Evolutionary conservation across 2,797 vertebrate species (phyloP).

Genomic region (Enteromius treurensis): DNA sequence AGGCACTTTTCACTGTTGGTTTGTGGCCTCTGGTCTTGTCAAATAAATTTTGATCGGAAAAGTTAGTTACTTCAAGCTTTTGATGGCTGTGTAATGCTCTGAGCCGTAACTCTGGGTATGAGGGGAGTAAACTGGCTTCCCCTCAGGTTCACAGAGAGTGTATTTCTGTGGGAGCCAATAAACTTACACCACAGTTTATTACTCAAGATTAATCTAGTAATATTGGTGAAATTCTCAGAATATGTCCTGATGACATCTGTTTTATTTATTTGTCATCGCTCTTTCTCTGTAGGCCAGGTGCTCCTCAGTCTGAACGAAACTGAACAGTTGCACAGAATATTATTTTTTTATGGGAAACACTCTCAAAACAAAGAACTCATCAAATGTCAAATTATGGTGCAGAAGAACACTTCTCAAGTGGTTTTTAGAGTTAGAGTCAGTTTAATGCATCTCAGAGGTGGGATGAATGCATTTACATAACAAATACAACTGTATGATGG

Average conservation of each 20-base stretch:
- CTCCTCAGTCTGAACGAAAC: not conserved
- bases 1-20: slow-evolving; percentile 37
- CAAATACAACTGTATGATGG: not conserved
- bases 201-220: slow-evolving; percentile 55
- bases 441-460: not conserved
- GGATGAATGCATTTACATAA: not conserved
- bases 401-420: not conserved
- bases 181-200: slow-evolving; percentile 43
- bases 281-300: not conserved
- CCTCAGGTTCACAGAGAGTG: slow-evolving; percentile 33
- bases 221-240: slow-evolving; percentile 40
- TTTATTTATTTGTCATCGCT: slow-evolving; percentile 8
- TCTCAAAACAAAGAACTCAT: not conserved
- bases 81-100: slow-evolving; percentile 36
- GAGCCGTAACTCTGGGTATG: slow-evolving; percentile 28
- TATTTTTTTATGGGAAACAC: not conserved
- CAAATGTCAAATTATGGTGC: not conserved
- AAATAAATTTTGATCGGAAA: slow-evolving; percentile 36
- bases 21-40: slow-evolving; percentile 32
- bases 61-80: slow-evolving; percentile 11
- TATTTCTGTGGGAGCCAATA: slow-evolving; percentile 46
- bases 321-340: not conserved
- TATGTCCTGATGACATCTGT: slow-evolving; percentile 3
- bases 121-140: slow-evolving; percentile 4
- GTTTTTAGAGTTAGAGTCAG: not conserved